Conservation (phyloP, 2,888 invertebrate species). For the Antheraea yamamai region DNA sequence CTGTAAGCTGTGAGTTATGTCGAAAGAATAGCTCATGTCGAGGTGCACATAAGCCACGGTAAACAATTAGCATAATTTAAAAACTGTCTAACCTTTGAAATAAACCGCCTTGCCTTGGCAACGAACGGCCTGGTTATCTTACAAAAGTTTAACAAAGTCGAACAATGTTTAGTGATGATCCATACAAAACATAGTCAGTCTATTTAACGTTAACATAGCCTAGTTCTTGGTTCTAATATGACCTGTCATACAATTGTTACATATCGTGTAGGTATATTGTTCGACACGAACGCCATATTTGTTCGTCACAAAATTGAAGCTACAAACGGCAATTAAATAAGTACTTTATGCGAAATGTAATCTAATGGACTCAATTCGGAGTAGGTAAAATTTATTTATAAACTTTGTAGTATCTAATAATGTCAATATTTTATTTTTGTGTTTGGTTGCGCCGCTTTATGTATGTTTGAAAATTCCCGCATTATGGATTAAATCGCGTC, state of each 20-base stretch:
- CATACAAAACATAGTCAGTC: neutral
- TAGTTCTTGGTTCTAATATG: neutral
- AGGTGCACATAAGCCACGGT: conserved; percentile 74
- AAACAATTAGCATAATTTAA: conserved; percentile 78
- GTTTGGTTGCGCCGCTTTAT: too few species aligned
- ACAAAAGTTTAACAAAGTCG: neutral
- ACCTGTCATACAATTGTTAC: too few species aligned
- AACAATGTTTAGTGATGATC: neutral
- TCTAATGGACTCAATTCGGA: neutral
- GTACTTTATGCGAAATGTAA: neutral
- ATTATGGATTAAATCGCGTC: too few species aligned
- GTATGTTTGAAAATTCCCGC: too few species aligned
- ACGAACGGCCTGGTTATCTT: neutral
- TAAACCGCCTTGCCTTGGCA: conserved; percentile 38
- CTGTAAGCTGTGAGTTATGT: conserved; percentile 20
- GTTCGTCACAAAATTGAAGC: neutral
- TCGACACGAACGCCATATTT: neutral
- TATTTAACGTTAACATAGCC: neutral
- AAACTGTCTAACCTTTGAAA: conserved; percentile 54
- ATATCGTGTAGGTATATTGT: too few species aligned
- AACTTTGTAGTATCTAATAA: too few species aligned
- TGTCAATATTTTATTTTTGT: too few species aligned
- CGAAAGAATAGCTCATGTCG: conserved; percentile 59
- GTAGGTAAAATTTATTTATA: too few species aligned
- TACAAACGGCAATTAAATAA: neutral